phyloP scores from a whole-genome alignment of 2,888 invertebrate genomes.

The Machimus atricapillus region DNA sequence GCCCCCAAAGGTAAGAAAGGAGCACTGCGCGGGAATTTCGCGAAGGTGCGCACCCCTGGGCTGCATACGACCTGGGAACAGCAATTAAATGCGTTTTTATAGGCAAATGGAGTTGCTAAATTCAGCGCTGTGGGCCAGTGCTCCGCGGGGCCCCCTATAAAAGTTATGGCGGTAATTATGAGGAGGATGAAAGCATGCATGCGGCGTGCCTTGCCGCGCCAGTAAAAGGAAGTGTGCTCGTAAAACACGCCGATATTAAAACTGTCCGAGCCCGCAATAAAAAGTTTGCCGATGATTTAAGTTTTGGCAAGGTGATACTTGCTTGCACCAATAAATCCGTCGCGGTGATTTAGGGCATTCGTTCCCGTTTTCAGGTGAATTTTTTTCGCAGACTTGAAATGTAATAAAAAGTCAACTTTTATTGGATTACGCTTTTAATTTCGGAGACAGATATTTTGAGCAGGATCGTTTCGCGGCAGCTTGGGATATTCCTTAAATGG shows the following conservation, averaged over 20 bases:
- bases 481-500: neutral
- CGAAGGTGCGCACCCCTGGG: neutral
- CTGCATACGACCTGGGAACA: neutral
- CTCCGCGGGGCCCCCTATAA: neutral
- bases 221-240: neutral
- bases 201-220: neutral
- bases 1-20: neutral
- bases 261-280: neutral
- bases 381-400: neutral
- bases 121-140: neutral
- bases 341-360: neutral
- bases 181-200: neutral
- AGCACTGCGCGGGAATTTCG: neutral
- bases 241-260: slow-evolving; percentile 7
- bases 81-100: slow-evolving; percentile 5
- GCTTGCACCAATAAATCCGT: neutral
- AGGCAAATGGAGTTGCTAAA: neutral
- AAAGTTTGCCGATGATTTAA: slow-evolving; percentile 6
- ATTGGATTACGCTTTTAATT: neutral
- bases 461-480: neutral
- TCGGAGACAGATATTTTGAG: neutral
- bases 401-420: neutral
- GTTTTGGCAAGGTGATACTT: neutral
- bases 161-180: slow-evolving; percentile 17
- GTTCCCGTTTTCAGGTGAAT: neutral